Evolutionary conservation across 2,888 invertebrate genomes (phyloP).

Genomic region (Eremobia ochroleuca): DNA sequence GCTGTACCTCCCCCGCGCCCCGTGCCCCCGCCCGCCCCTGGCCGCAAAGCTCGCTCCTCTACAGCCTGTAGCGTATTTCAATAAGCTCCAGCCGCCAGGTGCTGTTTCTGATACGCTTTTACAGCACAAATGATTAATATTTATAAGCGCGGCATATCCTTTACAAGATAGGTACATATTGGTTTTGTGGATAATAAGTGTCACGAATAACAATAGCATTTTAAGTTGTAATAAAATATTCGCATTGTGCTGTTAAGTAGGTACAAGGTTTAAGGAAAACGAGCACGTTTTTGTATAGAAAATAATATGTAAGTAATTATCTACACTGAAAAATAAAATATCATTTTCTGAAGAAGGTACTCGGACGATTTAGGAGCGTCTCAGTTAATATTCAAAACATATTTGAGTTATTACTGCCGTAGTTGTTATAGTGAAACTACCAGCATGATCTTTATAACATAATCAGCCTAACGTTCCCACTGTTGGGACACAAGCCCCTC

Average conservation of each 20-base stretch:
- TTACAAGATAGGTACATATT: constrained; percentile 26
- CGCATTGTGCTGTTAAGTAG: neutral
- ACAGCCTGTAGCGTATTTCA: constrained; percentile 61
- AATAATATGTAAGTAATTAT: neutral
- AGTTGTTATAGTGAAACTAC: neutral
- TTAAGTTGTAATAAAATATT: constrained; percentile 13
- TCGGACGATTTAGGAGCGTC: neutral
- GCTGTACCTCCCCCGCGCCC: constrained; percentile 77
- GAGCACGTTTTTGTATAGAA: neutral
- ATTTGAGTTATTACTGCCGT: neutral
- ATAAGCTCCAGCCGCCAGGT: constrained; percentile 54
- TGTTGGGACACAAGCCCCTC: neutral
- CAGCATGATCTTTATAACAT: neutral
- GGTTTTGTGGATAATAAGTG: constrained; percentile 30
- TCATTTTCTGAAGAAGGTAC: neutral
- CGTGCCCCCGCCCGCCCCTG: constrained; percentile 80
- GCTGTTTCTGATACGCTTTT: constrained; percentile 55
- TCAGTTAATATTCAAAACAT: neutral
- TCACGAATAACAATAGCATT: constrained; percentile 37
- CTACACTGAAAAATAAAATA: neutral
- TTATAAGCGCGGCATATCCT: constrained; percentile 39
- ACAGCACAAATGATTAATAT: constrained; percentile 48
- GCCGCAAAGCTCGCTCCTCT: constrained; percentile 47
- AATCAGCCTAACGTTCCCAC: neutral
- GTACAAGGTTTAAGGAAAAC: neutral